Evolutionary conservation across 2,113 vertebrate species (phyloP).

Genomic region (Solea solea): DNA sequence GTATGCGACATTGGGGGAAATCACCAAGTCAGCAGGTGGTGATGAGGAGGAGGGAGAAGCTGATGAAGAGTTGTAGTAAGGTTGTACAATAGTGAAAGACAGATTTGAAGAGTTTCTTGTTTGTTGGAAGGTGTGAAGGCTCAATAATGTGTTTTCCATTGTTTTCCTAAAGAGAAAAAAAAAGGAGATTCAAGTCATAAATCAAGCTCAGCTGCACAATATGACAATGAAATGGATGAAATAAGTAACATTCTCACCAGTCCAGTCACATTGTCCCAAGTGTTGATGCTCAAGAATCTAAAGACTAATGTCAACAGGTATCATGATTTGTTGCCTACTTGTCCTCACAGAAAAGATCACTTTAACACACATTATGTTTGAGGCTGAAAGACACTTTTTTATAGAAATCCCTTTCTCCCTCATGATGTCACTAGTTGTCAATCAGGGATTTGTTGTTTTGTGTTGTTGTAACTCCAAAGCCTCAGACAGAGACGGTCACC

Average conservation of each 20-base stretch:
- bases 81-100: not conserved
- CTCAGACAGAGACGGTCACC: not conserved
- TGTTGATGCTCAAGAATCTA: not conserved
- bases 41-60: not conserved
- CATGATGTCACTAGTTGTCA: constrained; percentile 27
- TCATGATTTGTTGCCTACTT: not conserved
- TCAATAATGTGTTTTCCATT: constrained; percentile 28
- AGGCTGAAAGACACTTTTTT: constrained; percentile 4
- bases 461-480: not conserved
- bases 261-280: not conserved
- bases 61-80: not conserved
- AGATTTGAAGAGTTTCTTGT: constrained; percentile 1
- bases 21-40: constrained; percentile 9
- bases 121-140: constrained; percentile 8
- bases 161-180: constrained; percentile 18
- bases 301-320: not conserved
- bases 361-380: no score
- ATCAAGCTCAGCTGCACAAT: not conserved
- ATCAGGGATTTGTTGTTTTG: constrained; percentile 18
- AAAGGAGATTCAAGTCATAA: not conserved
- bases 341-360: no score
- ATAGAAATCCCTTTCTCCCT: constrained; percentile 27
- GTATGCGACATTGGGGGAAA: constrained; percentile 74
- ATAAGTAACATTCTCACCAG: constrained; percentile 31
- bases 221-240: not conserved